Base-by-base conservation (phyloP, 92 coral and sea anemone genomes). In the Muricea muricata region DNA sequence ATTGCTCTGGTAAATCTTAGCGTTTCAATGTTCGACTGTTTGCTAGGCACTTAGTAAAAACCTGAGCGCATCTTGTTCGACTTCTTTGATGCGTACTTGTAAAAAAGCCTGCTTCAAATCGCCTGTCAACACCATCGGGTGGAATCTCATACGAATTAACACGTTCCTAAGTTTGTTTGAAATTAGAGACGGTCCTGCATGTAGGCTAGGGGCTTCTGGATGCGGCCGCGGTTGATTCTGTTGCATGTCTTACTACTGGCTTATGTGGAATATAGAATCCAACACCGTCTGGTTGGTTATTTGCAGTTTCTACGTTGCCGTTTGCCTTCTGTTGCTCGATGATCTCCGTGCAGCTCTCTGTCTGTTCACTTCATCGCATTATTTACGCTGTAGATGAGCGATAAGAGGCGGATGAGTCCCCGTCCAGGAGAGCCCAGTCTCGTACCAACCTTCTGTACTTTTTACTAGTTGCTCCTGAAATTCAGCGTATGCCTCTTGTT, bases 111-210 rank as follows among this genome's bases (percentile, higher is more conserved):
- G n/a, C n/a, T n/a, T n/a, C n/a, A n/a, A 76, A 52, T 89, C 87
- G 23, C 89, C 84, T 26, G 89, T 65, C 37, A 89, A 46, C 65
- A 90, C 86, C 37, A 84, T 71, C 90, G 90, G 87, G 28, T n/a
- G n/a, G n/a, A n/a, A n/a, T n/a, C n/a, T n/a, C n/a, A n/a, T n/a
- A n/a, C n/a, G n/a, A n/a, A n/a, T n/a, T n/a, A n/a, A n/a, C n/a
- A n/a, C n/a, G n/a, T n/a, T n/a, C n/a, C n/a, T n/a, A n/a, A 83
- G 80, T 65, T 69, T 34, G 84, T 90, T 90, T 67, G 87, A 84
- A 55, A n/a, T n/a, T n/a, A 79, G 73, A 45, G 89, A 85, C 12
- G 84, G 93, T 46, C 93, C 91, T 20, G 93, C 52, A 61, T 90
- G 81, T 6, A 90, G 67, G 6, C 65, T 57, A 57, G 85, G 79